Base-by-base conservation (phyloP, 2,888 invertebrate genomes). In the Arrhopalites spinosus region DNA sequence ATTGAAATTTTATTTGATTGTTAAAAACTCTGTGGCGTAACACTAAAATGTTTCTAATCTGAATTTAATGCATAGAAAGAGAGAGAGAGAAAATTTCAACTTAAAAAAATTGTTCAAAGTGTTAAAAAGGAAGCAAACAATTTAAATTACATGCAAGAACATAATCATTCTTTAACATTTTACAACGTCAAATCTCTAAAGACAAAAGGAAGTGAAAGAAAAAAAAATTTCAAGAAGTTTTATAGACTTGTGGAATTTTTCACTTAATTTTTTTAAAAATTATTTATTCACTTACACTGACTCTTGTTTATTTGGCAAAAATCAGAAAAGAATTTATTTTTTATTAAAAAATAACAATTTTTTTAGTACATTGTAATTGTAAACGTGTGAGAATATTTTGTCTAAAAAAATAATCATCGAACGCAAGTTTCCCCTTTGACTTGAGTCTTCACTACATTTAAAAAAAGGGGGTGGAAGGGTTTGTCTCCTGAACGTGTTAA, bases 231-330 rank as follows among this genome's bases (percentile, higher is more conserved):
- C 15, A 13, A 8, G 2, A 45, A 43, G 43, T 36, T 66, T 66
- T 66, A 66, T 43, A 36, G 36, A 66, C 66, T 66, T 66, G 43
- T 66, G 43, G 30, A 66, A 66, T 43, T 36, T 66, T 36, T 66
- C 43, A 43, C 36, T 66, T 23, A 23, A n/a, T n/a, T 53, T 23
- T 53, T 53, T 53, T n/a, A 53, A 53, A 53, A 53, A 53, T 8
- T 53, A 23, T n/a, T n/a, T 53, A n/a, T 3, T 53, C 5, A 1
- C n/a, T n/a, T 11, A 47, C 47, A 47, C 47, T 45, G 15, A 45
- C 50, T 50, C 50, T 50, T 15, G 15, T n/a, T 50, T 50, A 50
- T 50, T 53, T 53, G n/a, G 53, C 36, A 36, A 3, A 36, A 11
- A 36, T 7, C 36, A 36, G 36, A 36, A 36, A 11, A 36, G 11